Base-by-base conservation (phyloP, 2,113 vertebrate species). In the Panurus biarmicus region DNA sequence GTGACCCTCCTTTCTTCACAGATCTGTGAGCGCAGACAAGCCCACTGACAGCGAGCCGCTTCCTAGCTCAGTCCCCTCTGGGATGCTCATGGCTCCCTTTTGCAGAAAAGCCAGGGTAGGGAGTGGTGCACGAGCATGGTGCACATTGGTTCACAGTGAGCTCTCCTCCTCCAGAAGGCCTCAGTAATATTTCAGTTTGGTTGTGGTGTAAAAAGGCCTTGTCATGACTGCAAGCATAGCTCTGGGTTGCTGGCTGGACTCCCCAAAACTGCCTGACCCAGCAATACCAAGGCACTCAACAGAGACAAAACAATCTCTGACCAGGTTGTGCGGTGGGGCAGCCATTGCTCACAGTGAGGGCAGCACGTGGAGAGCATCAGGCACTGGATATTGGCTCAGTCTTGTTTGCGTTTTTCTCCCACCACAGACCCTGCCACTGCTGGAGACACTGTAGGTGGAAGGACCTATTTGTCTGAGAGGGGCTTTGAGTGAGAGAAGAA, bases 11-110 rank as follows among this genome's bases (percentile, higher is more conserved):
- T 62, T 50, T 33, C 18, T 70, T 82, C 53, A n/a, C 6, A 7
- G 40, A 61, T 47, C 10, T 69, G 54, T 42, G 57, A 81, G 50
- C 48, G 53, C 33, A 88, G 42, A n/a, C 10, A 66, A 57, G 50
- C 0, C 0, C 23, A 50, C 16, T 47, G 58, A 58, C 5, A 70
- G 12, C 0, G 0, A 80, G 35, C 29, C 86, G 22, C 11, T 42
- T 76, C 40, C 64, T 58, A 70, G 48, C 25, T 78, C 65, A 65
- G 28, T 20, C 6, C 28, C 33, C 24, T 75, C n/a, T 2, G 10
- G 44, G 33, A 60, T 67, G 14, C 25, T 28, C 0, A 0, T 16
- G 9, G 25, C 36, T 85, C 29, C 23, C 26, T 58, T 79, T 80
- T 2, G 1, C 51, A 48, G 56, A 86, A 70, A 80, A 58, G 11